Evolutionary conservation across 2,797 vertebrate species (phyloP), one percentile per base, ranked within the genome.

Genomic region (Molothrus aeneus): DNA sequence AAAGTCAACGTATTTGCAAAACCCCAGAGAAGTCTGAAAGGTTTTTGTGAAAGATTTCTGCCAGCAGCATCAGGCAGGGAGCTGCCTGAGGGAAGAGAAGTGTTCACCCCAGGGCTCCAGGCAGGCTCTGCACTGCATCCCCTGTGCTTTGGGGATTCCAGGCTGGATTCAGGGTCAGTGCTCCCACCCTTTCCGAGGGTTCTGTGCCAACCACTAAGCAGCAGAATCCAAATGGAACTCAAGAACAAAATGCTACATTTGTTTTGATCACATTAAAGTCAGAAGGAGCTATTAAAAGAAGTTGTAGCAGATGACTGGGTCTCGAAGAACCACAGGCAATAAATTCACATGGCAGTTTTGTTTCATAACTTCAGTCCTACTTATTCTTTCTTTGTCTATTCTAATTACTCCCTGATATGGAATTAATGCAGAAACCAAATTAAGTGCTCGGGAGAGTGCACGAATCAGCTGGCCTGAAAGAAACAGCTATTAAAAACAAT

Each of bases 281-380:
- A 88, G 84, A 93, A 70, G 24, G 36, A 78, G 82, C 93, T 96
- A 96, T 96, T 93, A 95, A 93, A 96, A 95, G 93, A 88, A 96
- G 69, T 81, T 54, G 80, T 34, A 90, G 92, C 95, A 95, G 91
- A 95, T 95, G 95, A 96, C 94, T 82, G 72, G 68, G 57, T 90
- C 90, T 45, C 3, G 0, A 72, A 94, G 88, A 93, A 93, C 86
- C 92, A 93, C 68, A 45, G 93, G 95, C 95, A 95, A 93, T 91
- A 86, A 79, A 92, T 92, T 95, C 95, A 91, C 86, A 48, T 91
- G 93, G 77, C 91, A 90, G 66, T 43, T 96, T 77, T 80, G 92
- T 96, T 96, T 97, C 86, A 17, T 94, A 96, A 95, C 74, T 96
- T 92, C 56, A 94, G 87, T 74, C 91, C 92, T 84, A 91, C 53